phyloP scores from a whole-genome alignment of 2,113 vertebrate species.

The Pao palembangensis region DNA sequence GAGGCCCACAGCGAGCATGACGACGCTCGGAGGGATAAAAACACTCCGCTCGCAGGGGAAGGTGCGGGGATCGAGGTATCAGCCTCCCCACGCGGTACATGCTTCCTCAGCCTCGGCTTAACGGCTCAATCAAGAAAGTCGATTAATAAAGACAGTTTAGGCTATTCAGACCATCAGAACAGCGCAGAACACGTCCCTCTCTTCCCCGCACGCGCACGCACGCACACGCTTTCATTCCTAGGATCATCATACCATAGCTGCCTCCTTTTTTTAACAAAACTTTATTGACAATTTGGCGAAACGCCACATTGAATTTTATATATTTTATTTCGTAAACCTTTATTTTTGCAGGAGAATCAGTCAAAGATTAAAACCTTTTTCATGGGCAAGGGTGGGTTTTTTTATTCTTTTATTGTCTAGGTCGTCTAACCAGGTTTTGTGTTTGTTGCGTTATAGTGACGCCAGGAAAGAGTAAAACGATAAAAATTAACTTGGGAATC shows the following conservation, averaged over 20 bases:
- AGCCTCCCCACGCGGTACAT: not conserved
- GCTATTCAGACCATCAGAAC: not conserved
- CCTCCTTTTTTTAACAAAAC: not conserved
- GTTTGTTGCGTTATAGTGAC: too few species aligned
- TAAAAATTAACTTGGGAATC: too few species aligned
- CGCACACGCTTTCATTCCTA: too few species aligned
- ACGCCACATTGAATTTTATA: too few species aligned
- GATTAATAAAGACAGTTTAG: not conserved
- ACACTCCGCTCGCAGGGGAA: not conserved
- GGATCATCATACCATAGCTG: not conserved
- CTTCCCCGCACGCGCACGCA: too few species aligned
- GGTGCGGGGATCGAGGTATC: not conserved
- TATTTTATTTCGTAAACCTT: too few species aligned
- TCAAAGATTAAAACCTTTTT: too few species aligned
- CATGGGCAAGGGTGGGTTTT: too few species aligned
- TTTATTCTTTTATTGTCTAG: too few species aligned
- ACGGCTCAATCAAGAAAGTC: not conserved
- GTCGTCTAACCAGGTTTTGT: too few species aligned
- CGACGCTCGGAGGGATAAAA: not conserved
- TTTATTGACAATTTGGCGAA: not conserved
- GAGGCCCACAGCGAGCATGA: constrained; percentile 9
- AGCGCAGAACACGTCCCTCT: not conserved
- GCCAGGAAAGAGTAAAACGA: too few species aligned
- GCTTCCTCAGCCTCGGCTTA: not conserved
- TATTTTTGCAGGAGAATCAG: too few species aligned